phyloP scores from a whole-genome alignment of 2,113 vertebrate species.

The Carassius gibelio region DNA sequence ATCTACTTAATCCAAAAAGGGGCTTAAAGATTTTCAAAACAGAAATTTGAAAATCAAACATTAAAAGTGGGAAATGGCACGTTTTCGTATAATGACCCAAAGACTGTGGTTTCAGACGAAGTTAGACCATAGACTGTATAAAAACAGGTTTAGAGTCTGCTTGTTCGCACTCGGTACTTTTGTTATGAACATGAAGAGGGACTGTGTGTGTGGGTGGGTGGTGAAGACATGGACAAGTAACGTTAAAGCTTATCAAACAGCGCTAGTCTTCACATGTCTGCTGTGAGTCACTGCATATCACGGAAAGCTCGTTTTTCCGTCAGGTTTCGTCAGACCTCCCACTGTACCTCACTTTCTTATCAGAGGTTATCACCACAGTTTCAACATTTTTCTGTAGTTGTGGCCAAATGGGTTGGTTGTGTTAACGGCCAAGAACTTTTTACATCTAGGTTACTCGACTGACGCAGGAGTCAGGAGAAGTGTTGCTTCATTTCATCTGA shows the following conservation, averaged over 20 bases:
- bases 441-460: background rate
- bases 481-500: background rate
- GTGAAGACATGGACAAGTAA: conserved; percentile 21
- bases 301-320: background rate
- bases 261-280: conserved; percentile 31
- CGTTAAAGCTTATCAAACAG: background rate
- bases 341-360: background rate
- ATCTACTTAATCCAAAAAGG: too few relatives aligned
- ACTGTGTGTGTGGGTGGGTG: conserved; percentile 20
- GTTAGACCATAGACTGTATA: background rate
- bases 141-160: background rate
- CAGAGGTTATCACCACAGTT: background rate
- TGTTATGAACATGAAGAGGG: background rate
- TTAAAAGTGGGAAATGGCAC: too few relatives aligned
- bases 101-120: background rate
- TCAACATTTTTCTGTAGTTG: background rate
- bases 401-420: background rate
- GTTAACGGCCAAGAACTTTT: background rate
- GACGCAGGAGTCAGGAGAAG: background rate
- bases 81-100: too few relatives aligned
- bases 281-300: background rate
- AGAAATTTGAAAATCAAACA: too few relatives aligned
- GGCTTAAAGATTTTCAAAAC: too few relatives aligned
- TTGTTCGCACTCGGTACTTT: background rate
- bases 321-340: background rate